Base-by-base conservation (phyloP, 2,888 invertebrate genomes). In the Drosophila kambysellisi region DNA sequence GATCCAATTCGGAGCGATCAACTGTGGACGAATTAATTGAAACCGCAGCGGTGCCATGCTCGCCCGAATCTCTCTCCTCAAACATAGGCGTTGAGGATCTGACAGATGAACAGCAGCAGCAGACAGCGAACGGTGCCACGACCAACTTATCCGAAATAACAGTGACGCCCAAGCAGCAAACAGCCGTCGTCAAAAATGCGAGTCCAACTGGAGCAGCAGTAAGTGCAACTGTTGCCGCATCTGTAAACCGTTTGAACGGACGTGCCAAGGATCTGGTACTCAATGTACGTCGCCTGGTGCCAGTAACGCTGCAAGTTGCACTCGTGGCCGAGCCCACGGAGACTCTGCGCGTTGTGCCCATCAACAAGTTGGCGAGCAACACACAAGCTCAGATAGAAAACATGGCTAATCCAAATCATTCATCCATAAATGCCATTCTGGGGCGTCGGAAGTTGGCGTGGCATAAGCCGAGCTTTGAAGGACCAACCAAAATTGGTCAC, bases 331-430 rank as follows among this genome's bases (percentile, higher is more conserved):
- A 87, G 0, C 2, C 48, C 3, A 12, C 20, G 7, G 88, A 83
- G 1, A 9, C 77, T 0, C 15, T 83, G 30, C 83, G 83, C 7
- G 64, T 84, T 29, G 73, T 83, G n/a, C 81, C 83, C 17, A 59
- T 87, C 5, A 70, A 70, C 6, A 82, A 87, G 43, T 39, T 87
- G 32, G 15, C 46, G 15, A 25, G 12, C 15, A 72, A 75, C 2
- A 39, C 54, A 7, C 15, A 32, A 33, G 57, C 33, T 50, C 68
- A 57, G 25, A 8, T 30, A 39, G 8, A 5, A 12, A 53, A 4
- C 11, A 41, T 11, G 3, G 59, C 32, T 3, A 69, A 25, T 30
- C 11, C 43, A 46, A 52, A 52, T 25, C 37, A 15, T 11, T 20
- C 11, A 2, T 3, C 61, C 3, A 15, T 20, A 8, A 72, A 12